A percentile compares a stretch with the other conserved stretches of the same genome.
Evolutionary conservation across 1,140 invertebrate genomes (phyloP).

Genomic region (Caerostris extrusa): DNA sequence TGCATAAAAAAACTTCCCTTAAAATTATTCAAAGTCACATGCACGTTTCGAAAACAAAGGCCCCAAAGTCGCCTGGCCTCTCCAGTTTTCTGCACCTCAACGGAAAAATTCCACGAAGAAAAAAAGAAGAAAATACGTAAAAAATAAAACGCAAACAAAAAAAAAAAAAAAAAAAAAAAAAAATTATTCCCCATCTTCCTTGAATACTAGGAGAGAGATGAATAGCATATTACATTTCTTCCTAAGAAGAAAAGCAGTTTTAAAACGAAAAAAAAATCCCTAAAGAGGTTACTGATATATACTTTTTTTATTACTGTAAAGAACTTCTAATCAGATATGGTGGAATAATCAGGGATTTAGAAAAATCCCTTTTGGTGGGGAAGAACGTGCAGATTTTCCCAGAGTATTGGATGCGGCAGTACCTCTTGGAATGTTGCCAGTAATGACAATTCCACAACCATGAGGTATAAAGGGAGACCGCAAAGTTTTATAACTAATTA

Average conservation of each 20-base stretch:
- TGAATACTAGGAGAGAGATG: neutral
- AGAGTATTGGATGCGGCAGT: neutral
- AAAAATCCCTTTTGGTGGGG: neutral
- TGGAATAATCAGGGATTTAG: constrained; percentile 41
- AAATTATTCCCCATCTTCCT: neutral
- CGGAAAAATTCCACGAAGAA: neutral
- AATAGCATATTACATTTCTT: neutral
- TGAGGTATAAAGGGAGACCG: neutral
- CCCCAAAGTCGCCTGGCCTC: neutral
- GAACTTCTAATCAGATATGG: constrained; percentile 33
- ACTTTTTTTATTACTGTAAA: neutral
- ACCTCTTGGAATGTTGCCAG: constrained; percentile 8
- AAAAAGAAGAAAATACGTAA: neutral
- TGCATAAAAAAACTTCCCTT: neutral
- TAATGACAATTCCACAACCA: neutral
- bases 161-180: neutral
- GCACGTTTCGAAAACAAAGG: neutral
- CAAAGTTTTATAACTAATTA: constrained; percentile 32
- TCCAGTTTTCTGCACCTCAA: neutral
- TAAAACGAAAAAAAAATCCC: neutral
- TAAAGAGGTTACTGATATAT: neutral
- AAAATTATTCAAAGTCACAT: neutral
- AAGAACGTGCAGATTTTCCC: constrained; percentile 8
- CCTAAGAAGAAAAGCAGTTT: neutral
- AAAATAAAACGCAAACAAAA: no score